Evolutionary conservation across 2,888 invertebrate genomes (phyloP).

Genomic region (Clunio marinus): DNA sequence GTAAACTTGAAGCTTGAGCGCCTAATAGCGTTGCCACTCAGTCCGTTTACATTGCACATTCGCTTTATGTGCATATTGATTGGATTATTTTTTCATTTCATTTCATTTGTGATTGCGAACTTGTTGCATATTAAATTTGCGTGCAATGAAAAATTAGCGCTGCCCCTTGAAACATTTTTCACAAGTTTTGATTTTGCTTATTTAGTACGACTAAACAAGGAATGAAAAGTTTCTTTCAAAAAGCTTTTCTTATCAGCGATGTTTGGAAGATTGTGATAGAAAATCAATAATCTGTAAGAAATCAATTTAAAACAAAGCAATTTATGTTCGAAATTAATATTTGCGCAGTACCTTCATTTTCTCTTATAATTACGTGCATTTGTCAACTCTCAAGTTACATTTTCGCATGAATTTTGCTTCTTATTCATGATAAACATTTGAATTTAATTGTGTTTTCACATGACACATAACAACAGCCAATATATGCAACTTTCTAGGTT

Average conservation of each 20-base stretch:
- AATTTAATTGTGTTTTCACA: no score
- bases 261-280: not conserved
- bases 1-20: constrained; percentile 9
- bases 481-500: no score
- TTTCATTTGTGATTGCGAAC: not conserved
- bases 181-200: no score
- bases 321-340: no score
- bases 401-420: no score
- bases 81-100: constrained; percentile 23
- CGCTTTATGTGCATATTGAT: constrained; percentile 37
- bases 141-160: not conserved
- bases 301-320: no score
- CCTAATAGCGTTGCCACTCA: not conserved
- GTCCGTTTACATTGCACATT: constrained; percentile 8
- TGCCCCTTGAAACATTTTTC: not conserved
- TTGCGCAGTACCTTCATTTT: no score
- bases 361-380: no score
- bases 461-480: no score
- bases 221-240: not conserved
- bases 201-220: no score
- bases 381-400: no score
- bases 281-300: constrained; percentile 1
- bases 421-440: no score
- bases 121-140: constrained; percentile 29
- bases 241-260: not conserved